These are phyloP conservation scores for Proteles cristata DNA, from an alignment of 2,113 vertebrate genomes.

Conservation along the genomic window DNA sequence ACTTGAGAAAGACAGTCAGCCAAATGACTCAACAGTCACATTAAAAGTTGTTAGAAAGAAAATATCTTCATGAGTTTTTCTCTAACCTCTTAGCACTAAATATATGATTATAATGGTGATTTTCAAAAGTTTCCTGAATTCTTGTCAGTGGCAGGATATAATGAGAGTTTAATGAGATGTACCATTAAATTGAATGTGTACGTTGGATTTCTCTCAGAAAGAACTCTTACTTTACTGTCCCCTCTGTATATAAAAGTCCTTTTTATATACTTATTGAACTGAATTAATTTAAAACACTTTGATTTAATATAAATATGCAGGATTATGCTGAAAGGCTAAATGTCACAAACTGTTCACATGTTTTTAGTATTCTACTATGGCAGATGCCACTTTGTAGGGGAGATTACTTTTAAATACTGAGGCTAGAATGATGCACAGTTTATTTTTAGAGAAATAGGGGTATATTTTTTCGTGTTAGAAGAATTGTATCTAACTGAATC, in stretches of 20 bases:
- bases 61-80: neutral
- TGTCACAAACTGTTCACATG: neutral
- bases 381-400: neutral
- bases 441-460: neutral
- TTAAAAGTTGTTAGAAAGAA: neutral
- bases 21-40: neutral
- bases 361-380: neutral
- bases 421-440: neutral
- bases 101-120: conserved; percentile 12
- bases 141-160: neutral
- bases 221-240: neutral
- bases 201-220: conserved; percentile 15
- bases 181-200: neutral
- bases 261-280: neutral
- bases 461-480: neutral
- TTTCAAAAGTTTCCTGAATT: neutral
- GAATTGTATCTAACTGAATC: neutral
- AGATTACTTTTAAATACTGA: neutral
- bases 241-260: neutral
- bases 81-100: neutral
- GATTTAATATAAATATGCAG: neutral
- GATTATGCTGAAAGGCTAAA: neutral
- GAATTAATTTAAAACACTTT: conserved; percentile 24
- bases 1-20: neutral
- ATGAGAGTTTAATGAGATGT: conserved; percentile 43